Percentiles rank a stretch among this genome's conserved stretches.
These are phyloP conservation scores for Orcinus orca DNA, from an alignment of 2,113 vertebrate genomes.

Conservation along the genomic window DNA sequence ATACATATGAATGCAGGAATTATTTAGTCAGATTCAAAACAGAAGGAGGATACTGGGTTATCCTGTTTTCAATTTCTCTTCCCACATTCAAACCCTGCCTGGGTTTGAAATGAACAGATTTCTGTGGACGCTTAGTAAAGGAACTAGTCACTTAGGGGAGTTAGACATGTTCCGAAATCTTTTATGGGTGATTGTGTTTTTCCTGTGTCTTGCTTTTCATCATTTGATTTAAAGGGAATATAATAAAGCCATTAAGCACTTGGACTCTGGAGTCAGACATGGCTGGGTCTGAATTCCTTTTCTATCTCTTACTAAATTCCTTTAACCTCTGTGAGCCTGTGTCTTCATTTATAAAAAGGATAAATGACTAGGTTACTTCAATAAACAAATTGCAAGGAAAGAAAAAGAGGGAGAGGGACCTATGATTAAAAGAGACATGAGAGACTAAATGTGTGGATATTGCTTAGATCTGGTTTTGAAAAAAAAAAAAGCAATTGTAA, in stretches of 20 bases:
- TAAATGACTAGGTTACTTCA: slow-evolving; percentile 22
- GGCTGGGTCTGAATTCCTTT: slow-evolving; percentile 33
- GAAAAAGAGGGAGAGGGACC: neutral
- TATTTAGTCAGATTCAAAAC: slow-evolving; percentile 60
- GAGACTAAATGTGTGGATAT: neutral
- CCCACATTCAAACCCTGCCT: slow-evolving; percentile 32
- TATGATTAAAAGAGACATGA: neutral
- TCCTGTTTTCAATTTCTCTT: slow-evolving; percentile 61
- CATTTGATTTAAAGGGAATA: slow-evolving; percentile 51
- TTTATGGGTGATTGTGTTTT: slow-evolving; percentile 24
- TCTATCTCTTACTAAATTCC: slow-evolving; percentile 10
- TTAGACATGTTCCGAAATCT: slow-evolving; percentile 20
- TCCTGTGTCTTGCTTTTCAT: slow-evolving; percentile 48
- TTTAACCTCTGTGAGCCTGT: neutral
- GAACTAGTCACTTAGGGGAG: slow-evolving; percentile 42
- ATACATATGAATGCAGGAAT: slow-evolving; percentile 31
- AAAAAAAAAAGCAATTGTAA: neutral
- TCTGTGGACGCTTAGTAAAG: slow-evolving; percentile 40
- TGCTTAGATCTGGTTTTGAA: neutral
- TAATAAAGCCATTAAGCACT: slow-evolving; percentile 48
- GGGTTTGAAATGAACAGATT: slow-evolving; percentile 30
- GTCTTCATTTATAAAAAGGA: slow-evolving; percentile 40
- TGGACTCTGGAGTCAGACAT: neutral
- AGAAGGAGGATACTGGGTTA: slow-evolving; percentile 24
- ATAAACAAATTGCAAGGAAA: neutral